phyloP scores from a whole-genome alignment of 2,113 vertebrate genomes.

The Rhinolophus sinicus region DNA sequence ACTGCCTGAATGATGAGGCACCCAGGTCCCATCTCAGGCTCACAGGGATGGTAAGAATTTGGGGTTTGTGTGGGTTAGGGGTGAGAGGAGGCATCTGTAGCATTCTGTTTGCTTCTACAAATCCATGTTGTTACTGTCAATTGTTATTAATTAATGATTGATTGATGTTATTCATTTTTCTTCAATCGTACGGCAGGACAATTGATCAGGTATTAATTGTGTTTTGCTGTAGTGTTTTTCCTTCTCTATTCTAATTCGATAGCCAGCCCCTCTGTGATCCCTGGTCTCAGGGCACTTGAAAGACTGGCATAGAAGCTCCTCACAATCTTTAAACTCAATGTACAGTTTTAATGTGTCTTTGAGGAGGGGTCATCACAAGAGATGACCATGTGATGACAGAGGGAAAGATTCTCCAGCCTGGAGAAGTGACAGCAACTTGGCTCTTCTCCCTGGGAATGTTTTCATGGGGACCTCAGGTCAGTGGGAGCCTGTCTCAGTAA shows the following conservation, averaged over 20 bases:
- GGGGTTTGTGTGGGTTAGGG: background rate
- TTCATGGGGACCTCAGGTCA: background rate
- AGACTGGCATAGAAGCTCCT: background rate
- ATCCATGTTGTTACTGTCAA: background rate
- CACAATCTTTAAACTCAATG: background rate
- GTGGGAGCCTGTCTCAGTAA: background rate
- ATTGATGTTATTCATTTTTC: background rate
- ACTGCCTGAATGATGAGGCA: background rate
- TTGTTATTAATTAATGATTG: slow-evolving; percentile 19
- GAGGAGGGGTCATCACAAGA: background rate
- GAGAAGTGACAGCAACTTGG: background rate
- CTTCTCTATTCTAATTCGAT: background rate
- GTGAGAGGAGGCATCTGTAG: background rate
- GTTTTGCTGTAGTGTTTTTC: background rate
- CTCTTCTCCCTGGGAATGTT: background rate
- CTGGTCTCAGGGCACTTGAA: background rate
- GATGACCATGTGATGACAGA: background rate
- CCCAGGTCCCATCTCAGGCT: background rate
- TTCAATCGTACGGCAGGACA: background rate
- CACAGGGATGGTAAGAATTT: background rate
- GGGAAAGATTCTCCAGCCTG: background rate
- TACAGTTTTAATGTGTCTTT: background rate
- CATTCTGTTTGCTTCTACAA: background rate
- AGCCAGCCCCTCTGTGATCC: background rate
- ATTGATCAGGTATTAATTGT: background rate